Conservation (phyloP, 2,113 vertebrate species). For the Toxotes jaculatrix region DNA sequence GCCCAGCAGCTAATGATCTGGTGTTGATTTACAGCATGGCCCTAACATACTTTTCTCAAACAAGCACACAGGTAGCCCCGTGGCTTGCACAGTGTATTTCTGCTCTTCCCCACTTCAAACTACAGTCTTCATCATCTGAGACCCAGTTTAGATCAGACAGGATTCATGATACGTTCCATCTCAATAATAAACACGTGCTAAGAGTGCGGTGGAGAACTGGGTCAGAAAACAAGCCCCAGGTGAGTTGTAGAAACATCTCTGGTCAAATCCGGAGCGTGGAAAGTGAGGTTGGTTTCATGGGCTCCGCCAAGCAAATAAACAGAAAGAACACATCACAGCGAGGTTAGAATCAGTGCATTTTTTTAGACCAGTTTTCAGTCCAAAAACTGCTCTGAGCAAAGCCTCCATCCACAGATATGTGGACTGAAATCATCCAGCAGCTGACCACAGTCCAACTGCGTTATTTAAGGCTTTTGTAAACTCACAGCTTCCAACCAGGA, state of each 20-base stretch:
- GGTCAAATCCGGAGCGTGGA: constrained; percentile 39
- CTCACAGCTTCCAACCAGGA: constrained; percentile 34
- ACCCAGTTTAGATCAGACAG: constrained; percentile 1
- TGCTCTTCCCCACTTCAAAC: constrained; percentile 16
- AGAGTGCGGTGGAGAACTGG: constrained; percentile 28
- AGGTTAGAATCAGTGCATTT: constrained; percentile 29
- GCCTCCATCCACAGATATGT: constrained; percentile 55
- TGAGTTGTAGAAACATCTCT: constrained; percentile 51
- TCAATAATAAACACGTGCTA: constrained; percentile 46
- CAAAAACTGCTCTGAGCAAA: constrained; percentile 28
- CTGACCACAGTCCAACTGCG: constrained; percentile 48
- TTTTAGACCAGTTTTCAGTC: constrained; percentile 29
- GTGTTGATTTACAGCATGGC: constrained; percentile 1
- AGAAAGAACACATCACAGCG: constrained; percentile 36
- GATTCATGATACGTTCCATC: constrained; percentile 8
- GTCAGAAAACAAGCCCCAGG: constrained; percentile 54
- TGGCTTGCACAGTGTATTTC: background rate
- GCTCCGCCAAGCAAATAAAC: constrained; percentile 58
- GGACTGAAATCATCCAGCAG: constrained; percentile 45
- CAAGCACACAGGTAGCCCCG: constrained; percentile 14
- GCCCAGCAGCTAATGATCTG: constrained; percentile 17
- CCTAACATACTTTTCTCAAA: constrained; percentile 10
- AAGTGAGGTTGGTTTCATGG: constrained; percentile 37
- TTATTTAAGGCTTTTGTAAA: constrained; percentile 63
- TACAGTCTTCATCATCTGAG: constrained; percentile 11